These are phyloP conservation scores for Gryon sp. DNA, from an alignment of 1,140 invertebrate genomes.

Conservation along the genomic window DNA sequence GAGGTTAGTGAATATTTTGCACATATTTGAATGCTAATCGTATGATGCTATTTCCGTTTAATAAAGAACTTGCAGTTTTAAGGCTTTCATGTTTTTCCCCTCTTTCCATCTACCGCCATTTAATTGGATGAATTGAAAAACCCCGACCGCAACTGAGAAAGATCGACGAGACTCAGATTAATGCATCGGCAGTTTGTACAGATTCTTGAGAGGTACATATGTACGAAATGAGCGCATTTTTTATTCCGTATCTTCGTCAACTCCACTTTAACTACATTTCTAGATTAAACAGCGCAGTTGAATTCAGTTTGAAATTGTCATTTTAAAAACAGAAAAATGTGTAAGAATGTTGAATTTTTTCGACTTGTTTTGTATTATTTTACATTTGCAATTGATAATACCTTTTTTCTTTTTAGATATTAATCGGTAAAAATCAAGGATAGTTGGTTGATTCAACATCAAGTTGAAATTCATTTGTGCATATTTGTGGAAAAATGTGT, in stretches of 20 bases:
- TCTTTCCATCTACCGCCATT: constrained; percentile 55
- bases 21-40: constrained; percentile 19
- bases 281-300: background rate
- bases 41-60: constrained; percentile 6
- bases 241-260: constrained; percentile 5
- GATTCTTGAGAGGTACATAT: constrained; percentile 32
- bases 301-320: too few species aligned
- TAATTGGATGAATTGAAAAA: constrained; percentile 55
- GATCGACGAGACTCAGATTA: constrained; percentile 43
- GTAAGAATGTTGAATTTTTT: too few species aligned
- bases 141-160: constrained; percentile 35
- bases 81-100: constrained; percentile 4
- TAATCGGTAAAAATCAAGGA: too few species aligned
- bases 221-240: constrained; percentile 24
- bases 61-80: constrained; percentile 21
- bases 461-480: too few species aligned
- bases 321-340: too few species aligned
- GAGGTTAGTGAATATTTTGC: background rate
- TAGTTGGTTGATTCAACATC: too few species aligned
- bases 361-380: too few species aligned
- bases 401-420: too few species aligned
- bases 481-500: constrained; percentile 29
- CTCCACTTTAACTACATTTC: constrained; percentile 8
- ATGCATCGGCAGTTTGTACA: constrained; percentile 36
- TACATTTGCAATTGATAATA: too few species aligned